Evolutionary conservation across 2,113 vertebrate species (phyloP), one percentile per base, ranked within the genome.

Genomic region (Malurus cyaneus): DNA sequence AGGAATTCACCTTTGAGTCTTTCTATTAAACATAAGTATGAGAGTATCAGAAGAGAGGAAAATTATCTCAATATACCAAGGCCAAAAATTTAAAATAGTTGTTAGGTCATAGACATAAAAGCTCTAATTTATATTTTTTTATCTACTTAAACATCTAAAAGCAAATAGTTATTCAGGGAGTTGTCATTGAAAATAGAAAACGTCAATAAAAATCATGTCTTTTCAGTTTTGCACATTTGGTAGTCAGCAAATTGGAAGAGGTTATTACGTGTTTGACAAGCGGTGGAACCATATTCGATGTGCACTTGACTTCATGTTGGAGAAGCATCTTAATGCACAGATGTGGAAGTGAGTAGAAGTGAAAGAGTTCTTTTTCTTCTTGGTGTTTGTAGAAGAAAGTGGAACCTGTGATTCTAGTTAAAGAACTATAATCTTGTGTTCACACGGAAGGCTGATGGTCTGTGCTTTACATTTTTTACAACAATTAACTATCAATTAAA

Each of bases 211-310:
- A 97, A 69, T 93, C 36, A 18, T 96, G 49, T 95, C 77, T 96
- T 97, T 95, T 42, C 97, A 99, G 99, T 99, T 98, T 98, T 99
- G 99, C 98, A 98, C 98, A 94, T 99, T 99, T 93, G 99, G 99
- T 96, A 99, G 99, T 97, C 99, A 98, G 96, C 98, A 99, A 96
- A 98, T 99, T 94, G 99, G 99, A 96, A 99, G 98, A 98, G 98
- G 99, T 97, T 99, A 98, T 96, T 99, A 99, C 59, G 98, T 98
- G 39, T 99, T 99, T 87, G 99, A 99, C 97, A 98, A 99, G 96
- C 98, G 98, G 96, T 99, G 99, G 99, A 99, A 99, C 97, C 98
- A 98, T 85, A 98, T 99, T 95, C 98, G 98, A 96, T 99, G 98
- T 97, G 99, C 98, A 95, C 98, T 99, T 94, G 99, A 98, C 94